A percentile compares a stretch with the other conserved stretches of the same genome.
phyloP scores from a whole-genome alignment of 2,797 vertebrate species.

The Pristis pectinata region DNA sequence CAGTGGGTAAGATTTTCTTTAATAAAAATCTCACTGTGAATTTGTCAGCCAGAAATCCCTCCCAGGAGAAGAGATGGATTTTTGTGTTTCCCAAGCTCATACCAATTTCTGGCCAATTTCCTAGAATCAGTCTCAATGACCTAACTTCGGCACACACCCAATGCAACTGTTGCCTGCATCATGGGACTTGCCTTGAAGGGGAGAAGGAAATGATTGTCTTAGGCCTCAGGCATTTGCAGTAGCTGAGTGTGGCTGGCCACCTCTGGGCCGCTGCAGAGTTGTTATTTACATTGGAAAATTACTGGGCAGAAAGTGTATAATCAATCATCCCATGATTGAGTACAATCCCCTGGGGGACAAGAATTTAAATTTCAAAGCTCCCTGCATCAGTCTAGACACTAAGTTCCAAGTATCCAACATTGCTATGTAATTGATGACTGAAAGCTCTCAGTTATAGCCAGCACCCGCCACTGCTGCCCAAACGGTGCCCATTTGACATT shows the following conservation, averaged over 20 bases:
- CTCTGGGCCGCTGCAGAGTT: neutral
- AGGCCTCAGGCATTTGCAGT: neutral
- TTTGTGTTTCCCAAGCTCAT: neutral
- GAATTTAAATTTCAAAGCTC: constrained; percentile 12
- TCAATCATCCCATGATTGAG: neutral
- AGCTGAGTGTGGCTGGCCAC: neutral
- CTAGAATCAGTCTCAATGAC: neutral
- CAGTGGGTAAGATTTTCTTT: neutral
- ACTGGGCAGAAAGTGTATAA: neutral
- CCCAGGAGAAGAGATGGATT: neutral
- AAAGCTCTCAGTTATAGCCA: neutral
- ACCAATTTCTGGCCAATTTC: neutral
- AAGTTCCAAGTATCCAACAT: neutral
- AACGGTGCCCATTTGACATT: too few species aligned
- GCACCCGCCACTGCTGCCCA: too few species aligned
- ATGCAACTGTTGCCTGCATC: neutral
- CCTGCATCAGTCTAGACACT: neutral
- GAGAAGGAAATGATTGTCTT: neutral
- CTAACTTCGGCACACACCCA: neutral
- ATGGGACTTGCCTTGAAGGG: neutral
- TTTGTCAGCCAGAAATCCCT: neutral
- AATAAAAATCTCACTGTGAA: neutral
- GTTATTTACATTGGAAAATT: neutral
- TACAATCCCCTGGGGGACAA: neutral
- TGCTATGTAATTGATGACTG: neutral